These are phyloP conservation scores for Barbus barbus DNA, from an alignment of 2,113 vertebrate species.

Conservation along the genomic window DNA sequence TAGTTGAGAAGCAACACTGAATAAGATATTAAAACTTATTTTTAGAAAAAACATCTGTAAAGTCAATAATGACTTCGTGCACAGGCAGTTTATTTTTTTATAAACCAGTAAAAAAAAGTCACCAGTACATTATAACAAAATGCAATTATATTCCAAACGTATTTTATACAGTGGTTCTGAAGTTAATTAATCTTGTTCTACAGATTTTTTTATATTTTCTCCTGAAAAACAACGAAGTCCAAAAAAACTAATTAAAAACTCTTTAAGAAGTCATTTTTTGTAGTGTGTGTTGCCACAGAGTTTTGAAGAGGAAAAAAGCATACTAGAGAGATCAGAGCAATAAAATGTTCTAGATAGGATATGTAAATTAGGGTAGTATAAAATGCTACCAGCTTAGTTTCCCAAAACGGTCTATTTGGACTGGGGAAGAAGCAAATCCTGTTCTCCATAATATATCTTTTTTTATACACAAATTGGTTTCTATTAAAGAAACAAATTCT, in stretches of 20 bases:
- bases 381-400: neutral
- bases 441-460: neutral
- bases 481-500: neutral
- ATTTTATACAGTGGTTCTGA: neutral
- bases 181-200: neutral
- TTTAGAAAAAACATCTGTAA: neutral
- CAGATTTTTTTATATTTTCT: neutral
- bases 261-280: neutral
- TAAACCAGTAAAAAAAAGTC: neutral
- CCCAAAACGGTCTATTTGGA: neutral
- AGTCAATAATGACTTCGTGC: neutral
- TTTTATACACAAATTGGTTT: neutral
- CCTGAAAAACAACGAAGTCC: neutral
- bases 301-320: neutral
- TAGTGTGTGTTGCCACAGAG: neutral
- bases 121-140: neutral
- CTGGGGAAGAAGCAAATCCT: neutral
- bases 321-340: neutral
- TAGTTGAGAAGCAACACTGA: neutral
- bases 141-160: neutral
- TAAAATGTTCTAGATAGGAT: neutral
- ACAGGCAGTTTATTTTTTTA: neutral
- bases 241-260: slow-evolving; percentile 6
- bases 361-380: neutral
- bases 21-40: neutral